Evolutionary conservation across 1,140 invertebrate genomes (phyloP).

Genomic region (Zaprionus taronus): DNA sequence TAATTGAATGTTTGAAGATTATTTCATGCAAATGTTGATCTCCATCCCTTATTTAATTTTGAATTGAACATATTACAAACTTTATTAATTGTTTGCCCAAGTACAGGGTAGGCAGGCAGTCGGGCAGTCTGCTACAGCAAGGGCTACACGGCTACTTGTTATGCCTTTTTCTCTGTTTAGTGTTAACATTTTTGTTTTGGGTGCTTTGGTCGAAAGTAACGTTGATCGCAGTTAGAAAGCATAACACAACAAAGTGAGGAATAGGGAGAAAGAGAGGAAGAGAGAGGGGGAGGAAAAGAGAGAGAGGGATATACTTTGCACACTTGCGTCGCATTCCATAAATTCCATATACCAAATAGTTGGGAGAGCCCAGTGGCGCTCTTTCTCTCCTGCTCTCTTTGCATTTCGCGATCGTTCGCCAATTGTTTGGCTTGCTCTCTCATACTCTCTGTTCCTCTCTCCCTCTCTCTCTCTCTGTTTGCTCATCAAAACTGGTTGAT

Average conservation of each 20-base stretch:
- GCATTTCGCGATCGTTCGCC: conserved; percentile 47
- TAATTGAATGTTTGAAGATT: no score
- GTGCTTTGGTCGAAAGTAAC: conserved; percentile 35
- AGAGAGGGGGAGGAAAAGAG: neutral
- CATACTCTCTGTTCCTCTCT: conserved; percentile 10
- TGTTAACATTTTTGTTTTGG: conserved; percentile 33
- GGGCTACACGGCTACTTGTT: neutral
- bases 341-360: conserved; percentile 50
- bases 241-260: conserved; percentile 49
- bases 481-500: conserved; percentile 62
- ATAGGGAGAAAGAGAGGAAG: neutral
- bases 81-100: neutral
- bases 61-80: neutral
- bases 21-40: no score
- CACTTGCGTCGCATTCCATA: conserved; percentile 27
- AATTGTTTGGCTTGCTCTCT: neutral
- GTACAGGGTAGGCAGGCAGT: neutral
- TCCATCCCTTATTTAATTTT: no score
- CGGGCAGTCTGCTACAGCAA: neutral
- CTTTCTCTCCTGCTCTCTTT: conserved; percentile 4
- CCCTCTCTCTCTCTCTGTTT: neutral
- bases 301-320: conserved; percentile 7
- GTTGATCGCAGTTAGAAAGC: conserved; percentile 67
- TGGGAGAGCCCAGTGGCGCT: neutral
- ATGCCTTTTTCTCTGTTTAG: conserved; percentile 9